phyloP scores from a whole-genome alignment of 2,797 vertebrate genomes.

The Mormyrus proboscirostris region DNA sequence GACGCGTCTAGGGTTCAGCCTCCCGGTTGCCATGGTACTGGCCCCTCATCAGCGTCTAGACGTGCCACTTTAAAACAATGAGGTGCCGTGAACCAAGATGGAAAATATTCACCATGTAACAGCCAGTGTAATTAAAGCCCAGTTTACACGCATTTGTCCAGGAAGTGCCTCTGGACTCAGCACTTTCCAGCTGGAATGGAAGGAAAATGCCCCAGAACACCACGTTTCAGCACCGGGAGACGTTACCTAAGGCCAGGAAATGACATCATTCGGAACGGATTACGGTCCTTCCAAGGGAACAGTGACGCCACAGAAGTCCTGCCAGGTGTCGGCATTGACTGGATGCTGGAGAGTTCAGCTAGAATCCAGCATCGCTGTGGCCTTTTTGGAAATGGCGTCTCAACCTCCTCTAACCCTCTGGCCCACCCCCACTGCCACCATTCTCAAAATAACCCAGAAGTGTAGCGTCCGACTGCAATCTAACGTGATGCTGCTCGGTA shows the following conservation, averaged over 20 bases:
- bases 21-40: conserved; percentile 33
- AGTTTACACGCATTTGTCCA: background rate
- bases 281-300: conserved; percentile 17
- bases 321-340: background rate
- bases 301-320: background rate
- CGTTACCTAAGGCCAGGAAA: conserved; percentile 54
- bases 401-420: background rate
- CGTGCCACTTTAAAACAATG: conserved; percentile 28
- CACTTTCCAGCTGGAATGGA: conserved; percentile 25
- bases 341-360: background rate
- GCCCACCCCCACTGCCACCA: background rate
- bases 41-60: conserved; percentile 43
- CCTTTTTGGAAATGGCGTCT: background rate
- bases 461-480: background rate
- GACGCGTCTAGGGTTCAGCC: conserved; percentile 25
- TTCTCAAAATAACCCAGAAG: background rate
- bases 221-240: conserved; percentile 51
- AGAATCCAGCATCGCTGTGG: background rate
- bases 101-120: conserved; percentile 19
- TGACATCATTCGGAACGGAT: background rate
- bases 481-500: background rate
- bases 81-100: background rate
- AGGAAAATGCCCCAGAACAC: conserved; percentile 32
- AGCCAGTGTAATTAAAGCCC: conserved; percentile 19
- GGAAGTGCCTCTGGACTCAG: background rate